Evolutionary conservation across 2,797 vertebrate species (phyloP).

Genomic region (Anguilla pacifica): DNA sequence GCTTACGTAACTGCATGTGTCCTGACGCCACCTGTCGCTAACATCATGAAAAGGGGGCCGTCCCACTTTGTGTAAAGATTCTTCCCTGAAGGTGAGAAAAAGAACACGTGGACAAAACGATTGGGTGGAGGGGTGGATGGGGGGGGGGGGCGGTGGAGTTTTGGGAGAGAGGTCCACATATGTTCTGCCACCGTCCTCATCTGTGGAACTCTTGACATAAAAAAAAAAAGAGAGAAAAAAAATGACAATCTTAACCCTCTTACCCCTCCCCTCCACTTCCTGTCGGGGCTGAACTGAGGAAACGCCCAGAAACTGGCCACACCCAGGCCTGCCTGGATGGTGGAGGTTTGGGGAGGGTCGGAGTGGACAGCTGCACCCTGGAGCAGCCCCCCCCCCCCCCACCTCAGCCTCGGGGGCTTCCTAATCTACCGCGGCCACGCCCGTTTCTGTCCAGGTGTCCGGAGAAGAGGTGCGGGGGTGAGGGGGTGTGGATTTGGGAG

Average conservation of each 20-base stretch:
- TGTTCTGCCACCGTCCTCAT: neutral
- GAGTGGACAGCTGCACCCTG: constrained; percentile 60
- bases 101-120: constrained; percentile 6
- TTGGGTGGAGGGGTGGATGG: constrained; percentile 38
- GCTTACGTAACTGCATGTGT: constrained; percentile 35
- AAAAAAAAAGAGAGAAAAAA: neutral
- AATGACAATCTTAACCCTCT: neutral
- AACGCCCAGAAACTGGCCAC: constrained; percentile 70
- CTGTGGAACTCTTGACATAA: neutral
- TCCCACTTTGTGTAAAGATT: constrained; percentile 43
- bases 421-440: constrained; percentile 44
- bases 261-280: neutral
- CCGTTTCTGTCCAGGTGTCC: neutral
- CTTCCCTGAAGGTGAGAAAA: neutral
- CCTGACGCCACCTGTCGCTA: constrained; percentile 51
- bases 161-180: constrained; percentile 47
- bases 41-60: constrained; percentile 42
- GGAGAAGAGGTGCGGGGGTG: constrained; percentile 30
- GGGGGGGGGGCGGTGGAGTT: constrained; percentile 42
- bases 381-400: constrained; percentile 53
- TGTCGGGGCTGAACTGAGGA: constrained; percentile 8
- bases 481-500: constrained; percentile 44
- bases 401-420: constrained; percentile 38
- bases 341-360: constrained; percentile 36
- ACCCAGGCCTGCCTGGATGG: constrained; percentile 94